Conservation (phyloP, 2,888 invertebrate genomes). For the Cephus spinipes region DNA sequence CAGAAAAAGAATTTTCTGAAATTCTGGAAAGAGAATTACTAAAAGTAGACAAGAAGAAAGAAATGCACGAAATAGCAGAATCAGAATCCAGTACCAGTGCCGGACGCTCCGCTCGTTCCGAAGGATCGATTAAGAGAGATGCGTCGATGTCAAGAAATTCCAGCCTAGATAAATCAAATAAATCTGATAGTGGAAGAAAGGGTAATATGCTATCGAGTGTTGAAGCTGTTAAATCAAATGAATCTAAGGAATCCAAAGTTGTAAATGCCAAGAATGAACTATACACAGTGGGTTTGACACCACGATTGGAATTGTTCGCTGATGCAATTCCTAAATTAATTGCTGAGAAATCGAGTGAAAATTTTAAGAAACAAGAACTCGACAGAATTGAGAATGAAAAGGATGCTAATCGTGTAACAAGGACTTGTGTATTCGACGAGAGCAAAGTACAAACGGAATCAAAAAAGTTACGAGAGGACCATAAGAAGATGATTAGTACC, state of each 20-base stretch:
- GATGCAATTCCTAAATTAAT: slow-evolving; percentile 61
- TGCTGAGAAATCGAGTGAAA: slow-evolving; percentile 55
- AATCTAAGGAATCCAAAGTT: slow-evolving; percentile 37
- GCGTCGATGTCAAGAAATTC: slow-evolving; percentile 23
- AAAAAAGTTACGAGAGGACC: slow-evolving; percentile 21
- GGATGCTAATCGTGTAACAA: slow-evolving; percentile 14
- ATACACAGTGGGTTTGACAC: slow-evolving; percentile 58
- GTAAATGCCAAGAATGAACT: slow-evolving; percentile 51
- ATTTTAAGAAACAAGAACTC: slow-evolving; percentile 30
- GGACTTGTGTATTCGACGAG: background rate
- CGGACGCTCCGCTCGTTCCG: slow-evolving; percentile 19
- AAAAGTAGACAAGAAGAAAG: slow-evolving; percentile 17
- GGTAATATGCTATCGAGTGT: slow-evolving; percentile 25
- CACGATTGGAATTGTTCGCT: slow-evolving; percentile 60
- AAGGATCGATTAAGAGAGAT: slow-evolving; percentile 14
- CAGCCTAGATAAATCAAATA: slow-evolving; percentile 28
- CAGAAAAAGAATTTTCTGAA: slow-evolving; percentile 62
- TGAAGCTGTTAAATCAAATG: slow-evolving; percentile 33
- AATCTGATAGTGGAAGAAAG: slow-evolving; percentile 5
- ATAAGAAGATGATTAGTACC: background rate
- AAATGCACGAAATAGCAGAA: slow-evolving; percentile 44
- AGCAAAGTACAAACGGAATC: slow-evolving; percentile 1
- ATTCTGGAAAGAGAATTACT: slow-evolving; percentile 54
- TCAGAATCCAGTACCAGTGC: slow-evolving; percentile 37
- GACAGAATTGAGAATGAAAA: slow-evolving; percentile 32